Conservation (phyloP, 2,797 vertebrate species). For the Numenius phaeopus region DNA sequence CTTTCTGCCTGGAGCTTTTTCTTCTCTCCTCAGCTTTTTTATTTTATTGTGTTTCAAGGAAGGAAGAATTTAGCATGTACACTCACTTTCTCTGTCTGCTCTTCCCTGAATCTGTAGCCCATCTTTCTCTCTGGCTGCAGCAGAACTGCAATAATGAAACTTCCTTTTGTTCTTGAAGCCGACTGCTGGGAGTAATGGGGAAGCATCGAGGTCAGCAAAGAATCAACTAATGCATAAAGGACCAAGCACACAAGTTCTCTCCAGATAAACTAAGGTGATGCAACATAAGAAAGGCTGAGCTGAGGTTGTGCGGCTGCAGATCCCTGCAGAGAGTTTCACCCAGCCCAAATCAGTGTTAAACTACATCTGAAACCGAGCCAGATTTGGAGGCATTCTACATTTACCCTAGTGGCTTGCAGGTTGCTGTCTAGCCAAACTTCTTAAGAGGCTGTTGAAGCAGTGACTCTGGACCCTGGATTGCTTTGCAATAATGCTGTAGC, state of each 20-base stretch:
- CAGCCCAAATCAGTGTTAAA: background rate
- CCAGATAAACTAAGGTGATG: background rate
- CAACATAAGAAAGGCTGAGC: background rate
- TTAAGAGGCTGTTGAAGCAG: background rate
- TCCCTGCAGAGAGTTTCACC: background rate
- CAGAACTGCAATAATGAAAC: slow-evolving; percentile 5
- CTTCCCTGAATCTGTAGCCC: background rate
- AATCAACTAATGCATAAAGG: background rate
- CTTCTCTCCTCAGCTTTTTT: background rate
- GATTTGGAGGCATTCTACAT: background rate
- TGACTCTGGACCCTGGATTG: background rate
- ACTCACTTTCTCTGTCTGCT: background rate
- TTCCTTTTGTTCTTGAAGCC: background rate
- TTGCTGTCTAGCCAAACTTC: background rate
- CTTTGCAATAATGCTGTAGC: background rate
- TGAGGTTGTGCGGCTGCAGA: background rate
- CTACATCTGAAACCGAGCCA: background rate
- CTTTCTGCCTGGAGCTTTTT: background rate
- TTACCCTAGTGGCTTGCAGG: background rate
- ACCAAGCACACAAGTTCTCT: background rate
- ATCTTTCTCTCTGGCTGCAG: background rate
- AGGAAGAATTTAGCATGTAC: background rate
- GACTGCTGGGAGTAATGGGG: background rate
- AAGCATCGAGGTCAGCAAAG: background rate
- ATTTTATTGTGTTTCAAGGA: background rate